These are phyloP conservation scores for Pogonomyrmex californicus DNA, from an alignment of 1,140 invertebrate species.

Conservation along the genomic window DNA sequence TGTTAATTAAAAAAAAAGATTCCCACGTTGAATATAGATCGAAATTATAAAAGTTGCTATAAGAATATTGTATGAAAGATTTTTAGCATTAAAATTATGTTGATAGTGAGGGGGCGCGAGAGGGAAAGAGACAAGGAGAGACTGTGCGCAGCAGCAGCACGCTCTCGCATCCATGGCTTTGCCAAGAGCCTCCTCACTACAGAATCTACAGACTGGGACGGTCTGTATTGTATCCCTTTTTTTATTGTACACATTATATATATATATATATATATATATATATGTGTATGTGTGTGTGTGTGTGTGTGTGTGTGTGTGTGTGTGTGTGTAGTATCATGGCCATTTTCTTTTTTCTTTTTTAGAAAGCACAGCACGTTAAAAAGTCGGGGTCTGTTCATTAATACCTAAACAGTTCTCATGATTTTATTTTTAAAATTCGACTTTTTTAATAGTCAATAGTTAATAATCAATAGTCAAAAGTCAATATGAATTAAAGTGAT, in stretches of 20 bases:
- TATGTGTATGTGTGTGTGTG: conserved; percentile 7
- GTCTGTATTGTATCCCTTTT: conserved; percentile 82
- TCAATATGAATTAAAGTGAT: too few relatives aligned
- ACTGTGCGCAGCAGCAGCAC: conserved; percentile 87
- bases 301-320: conserved; percentile 43
- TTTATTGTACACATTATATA: not conserved
- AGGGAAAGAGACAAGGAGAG: conserved; percentile 86
- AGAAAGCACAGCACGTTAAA: conserved; percentile 14
- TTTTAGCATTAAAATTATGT: conserved; percentile 84
- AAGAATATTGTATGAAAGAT: conserved; percentile 74
- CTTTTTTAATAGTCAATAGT: too few relatives aligned
- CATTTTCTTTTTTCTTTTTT: conserved; percentile 15
- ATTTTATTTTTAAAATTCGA: not conserved
- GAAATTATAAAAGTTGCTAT: conserved; percentile 41
- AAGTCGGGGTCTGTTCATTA: not conserved
- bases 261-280: not conserved
- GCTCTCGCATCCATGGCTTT: conserved; percentile 88
- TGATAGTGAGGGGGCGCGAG: conserved; percentile 85
- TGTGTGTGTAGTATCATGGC: conserved; percentile 14
- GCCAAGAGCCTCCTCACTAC: conserved; percentile 87
- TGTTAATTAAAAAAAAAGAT: not conserved
- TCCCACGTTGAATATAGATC: not conserved
- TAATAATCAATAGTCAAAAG: too few relatives aligned
- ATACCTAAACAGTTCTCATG: not conserved
- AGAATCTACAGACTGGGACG: conserved; percentile 85